Evolutionary conservation across 2,888 invertebrate genomes (phyloP), one percentile per base, ranked within the genome.

Genomic region (Priocnemis perturbator): DNA sequence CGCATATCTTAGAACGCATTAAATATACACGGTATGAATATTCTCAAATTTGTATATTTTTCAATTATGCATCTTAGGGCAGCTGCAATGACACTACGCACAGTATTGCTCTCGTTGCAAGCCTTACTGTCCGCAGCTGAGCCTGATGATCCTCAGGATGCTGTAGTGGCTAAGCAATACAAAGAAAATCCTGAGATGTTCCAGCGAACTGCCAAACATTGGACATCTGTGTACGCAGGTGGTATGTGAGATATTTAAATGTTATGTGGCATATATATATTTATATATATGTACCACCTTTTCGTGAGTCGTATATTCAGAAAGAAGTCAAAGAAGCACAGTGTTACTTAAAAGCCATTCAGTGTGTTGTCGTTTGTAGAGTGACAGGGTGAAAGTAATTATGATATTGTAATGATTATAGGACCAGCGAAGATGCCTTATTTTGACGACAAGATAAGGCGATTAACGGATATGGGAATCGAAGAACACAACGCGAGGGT

Each of bases 121-220:
- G 98, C 98, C 0, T 90, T 99, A 72, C 90, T 99, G 75, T 95
- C 97, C 20, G 96, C 97, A 0, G 96, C 97, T 3, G 97, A 97
- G 86, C 97, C 97, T 3, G 96, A 97, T 90, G 97, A 97, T 90
- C 97, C 97, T 0, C 97, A 97, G 88, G 97, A 98, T 90, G 98
- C 98, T 0, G 97, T 99, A 0, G 99, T 99, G 21, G 99, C 99
- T 30, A 96, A 95, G 89, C 99, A 99, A 89, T 99, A 94, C 90
- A 97, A 97, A 91, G 96, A 97, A 83, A 94, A 96, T 86, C 93
- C 93, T 69, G 93, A 94, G 76, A 93, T 98, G 89, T 99, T 98
- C 90, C 92, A 93, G 81, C 90, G 94, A 85, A 99, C 99, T 23
- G 99, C 99, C 30, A 93, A 93, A 85, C 97, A 98, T 91, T 99